Evolutionary conservation across 2,113 vertebrate genomes (phyloP).

Genomic region (Procavia capensis): DNA sequence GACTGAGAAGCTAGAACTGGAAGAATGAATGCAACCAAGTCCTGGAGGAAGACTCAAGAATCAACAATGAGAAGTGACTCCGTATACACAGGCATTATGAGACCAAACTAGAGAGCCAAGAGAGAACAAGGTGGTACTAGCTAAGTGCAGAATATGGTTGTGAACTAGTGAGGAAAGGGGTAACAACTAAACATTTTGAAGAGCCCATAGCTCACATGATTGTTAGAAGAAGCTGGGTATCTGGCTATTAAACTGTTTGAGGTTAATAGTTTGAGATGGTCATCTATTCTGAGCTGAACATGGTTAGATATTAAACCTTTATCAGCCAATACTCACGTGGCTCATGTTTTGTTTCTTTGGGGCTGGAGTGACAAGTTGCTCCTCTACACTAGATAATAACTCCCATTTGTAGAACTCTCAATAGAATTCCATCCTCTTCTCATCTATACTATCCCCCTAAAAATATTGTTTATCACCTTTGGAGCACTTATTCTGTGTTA

Average conservation of each 20-base stretch:
- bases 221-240: neutral
- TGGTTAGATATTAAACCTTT: neutral
- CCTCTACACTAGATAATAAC: neutral
- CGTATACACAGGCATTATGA: neutral
- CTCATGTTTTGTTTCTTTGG: neutral
- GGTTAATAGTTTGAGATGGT: neutral
- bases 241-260: neutral
- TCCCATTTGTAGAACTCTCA: neutral
- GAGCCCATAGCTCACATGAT: neutral
- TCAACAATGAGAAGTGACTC: neutral
- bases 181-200: neutral
- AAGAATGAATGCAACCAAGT: neutral
- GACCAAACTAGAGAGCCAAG: neutral
- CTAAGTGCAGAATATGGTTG: neutral
- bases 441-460: neutral
- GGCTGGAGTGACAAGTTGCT: neutral
- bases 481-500: neutral
- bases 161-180: neutral
- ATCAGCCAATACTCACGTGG: neutral
- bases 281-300: neutral
- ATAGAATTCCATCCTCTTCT: neutral
- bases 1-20: neutral
- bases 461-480: neutral
- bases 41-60: neutral
- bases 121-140: too few relatives aligned